Evolutionary conservation across 2,888 invertebrate species (phyloP), one percentile per base, ranked within the genome.

Genomic region (Calliscelio sp.): DNA sequence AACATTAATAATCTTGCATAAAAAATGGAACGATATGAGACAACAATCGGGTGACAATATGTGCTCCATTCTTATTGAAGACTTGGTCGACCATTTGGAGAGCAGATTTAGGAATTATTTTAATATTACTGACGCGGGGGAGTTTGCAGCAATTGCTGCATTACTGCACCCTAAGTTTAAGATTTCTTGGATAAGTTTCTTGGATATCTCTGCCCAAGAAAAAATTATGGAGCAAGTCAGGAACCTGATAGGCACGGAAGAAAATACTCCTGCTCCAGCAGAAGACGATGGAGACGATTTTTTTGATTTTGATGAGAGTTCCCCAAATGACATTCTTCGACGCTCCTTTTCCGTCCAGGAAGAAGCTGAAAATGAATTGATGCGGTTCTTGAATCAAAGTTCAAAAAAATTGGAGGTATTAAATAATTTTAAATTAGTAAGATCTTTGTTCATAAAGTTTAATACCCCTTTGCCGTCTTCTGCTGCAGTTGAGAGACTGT

Each of bases 91-190:
- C 6, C 5, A 14, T 11, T 11, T 38, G 14, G 38, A 38, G 11
- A 3, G 2, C 2, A 8, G 38, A 14, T 38, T 38, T 11, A 11
- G 11, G 3, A 38, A 38, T 8, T 11, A 11, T 11, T 38, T 38
- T 38, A 3, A 5, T 3, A 14, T 38, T 38, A 28, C 1, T 8
- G 32, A 8, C 1, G 24, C n/a, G 5, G 55, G 55, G 22, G 55
- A 57, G 16, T 28, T 57, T 32, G 55, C 55, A 10, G 55, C 55
- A 32, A 16, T 28, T 4, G 55, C 55, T 10, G 28, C 55, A n/a
- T 28, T 57, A 57, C 16, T 57, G 5, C 55, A 57, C 32, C 55
- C 32, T 16, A 57, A 28, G 16, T 57, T 28, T 32, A 57, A 57
- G n/a, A 16, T 32, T 5, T 57, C 32, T n/a, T 57, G 55, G 55